Evolutionary conservation across 2,113 vertebrate genomes (phyloP).

Genomic region (Calyptomena viridis): DNA sequence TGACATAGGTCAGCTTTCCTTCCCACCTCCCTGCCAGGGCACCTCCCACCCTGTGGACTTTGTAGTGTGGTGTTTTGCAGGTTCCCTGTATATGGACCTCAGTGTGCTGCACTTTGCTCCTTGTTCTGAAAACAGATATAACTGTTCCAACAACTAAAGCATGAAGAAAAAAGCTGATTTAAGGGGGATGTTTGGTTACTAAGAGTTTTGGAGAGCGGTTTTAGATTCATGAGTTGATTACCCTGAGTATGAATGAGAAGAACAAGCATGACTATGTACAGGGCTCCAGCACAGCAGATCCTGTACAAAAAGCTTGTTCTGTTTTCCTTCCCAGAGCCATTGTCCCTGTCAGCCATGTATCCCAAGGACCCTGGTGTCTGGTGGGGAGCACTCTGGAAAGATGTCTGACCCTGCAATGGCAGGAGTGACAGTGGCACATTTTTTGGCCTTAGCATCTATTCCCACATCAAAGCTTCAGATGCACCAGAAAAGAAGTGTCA

Average conservation of each 20-base stretch:
- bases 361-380: background rate
- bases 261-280: accelerated
- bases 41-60: background rate
- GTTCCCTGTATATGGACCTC: background rate
- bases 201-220: background rate
- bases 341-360: background rate
- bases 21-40: background rate
- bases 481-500: background rate
- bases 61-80: background rate
- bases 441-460: background rate
- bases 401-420: accelerated
- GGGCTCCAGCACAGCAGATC: background rate
- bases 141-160: background rate
- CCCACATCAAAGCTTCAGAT: background rate
- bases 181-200: background rate
- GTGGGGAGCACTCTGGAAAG: background rate
- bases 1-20: background rate
- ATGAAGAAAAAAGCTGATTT: background rate
- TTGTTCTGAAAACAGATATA: background rate
- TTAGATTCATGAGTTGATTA: background rate
- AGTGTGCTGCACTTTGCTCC: background rate
- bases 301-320: background rate
- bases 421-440: background rate
- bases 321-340: background rate
- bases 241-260: background rate